phyloP scores from a whole-genome alignment of 2,113 vertebrate species.

The Corapipo altera region DNA sequence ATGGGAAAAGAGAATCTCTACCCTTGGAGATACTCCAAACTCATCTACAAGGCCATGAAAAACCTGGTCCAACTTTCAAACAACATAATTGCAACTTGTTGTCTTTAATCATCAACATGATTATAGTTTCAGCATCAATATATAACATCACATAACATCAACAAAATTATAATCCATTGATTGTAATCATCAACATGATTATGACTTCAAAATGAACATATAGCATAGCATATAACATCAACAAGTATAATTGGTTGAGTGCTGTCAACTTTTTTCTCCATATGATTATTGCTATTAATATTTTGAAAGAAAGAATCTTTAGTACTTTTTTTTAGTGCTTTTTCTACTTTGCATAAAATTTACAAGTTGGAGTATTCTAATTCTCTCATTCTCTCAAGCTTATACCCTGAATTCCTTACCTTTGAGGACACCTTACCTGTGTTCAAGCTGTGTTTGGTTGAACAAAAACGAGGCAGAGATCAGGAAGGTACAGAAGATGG shows the following conservation, averaged over 20 bases:
- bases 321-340: background rate
- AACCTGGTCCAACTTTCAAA: background rate
- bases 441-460: background rate
- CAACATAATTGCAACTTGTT: background rate
- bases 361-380: background rate
- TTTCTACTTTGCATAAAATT: background rate
- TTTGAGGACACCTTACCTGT: background rate
- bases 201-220: background rate
- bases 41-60: background rate
- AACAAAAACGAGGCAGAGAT: background rate
- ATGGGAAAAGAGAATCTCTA: background rate
- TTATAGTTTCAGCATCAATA: background rate
- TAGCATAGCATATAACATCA: background rate
- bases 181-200: background rate
- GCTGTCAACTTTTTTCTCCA: background rate
- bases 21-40: background rate
- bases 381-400: background rate
- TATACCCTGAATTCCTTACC: background rate
- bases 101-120: background rate
- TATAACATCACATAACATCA: background rate
- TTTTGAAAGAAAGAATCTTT: background rate
- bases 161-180: background rate
- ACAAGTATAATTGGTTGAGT: background rate
- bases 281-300: background rate
- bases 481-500: background rate